A percentile compares a stretch with the other conserved stretches of the same genome.
These are phyloP conservation scores for Nothocercus julius DNA, from an alignment of 2,113 vertebrate species.

Conservation along the genomic window DNA sequence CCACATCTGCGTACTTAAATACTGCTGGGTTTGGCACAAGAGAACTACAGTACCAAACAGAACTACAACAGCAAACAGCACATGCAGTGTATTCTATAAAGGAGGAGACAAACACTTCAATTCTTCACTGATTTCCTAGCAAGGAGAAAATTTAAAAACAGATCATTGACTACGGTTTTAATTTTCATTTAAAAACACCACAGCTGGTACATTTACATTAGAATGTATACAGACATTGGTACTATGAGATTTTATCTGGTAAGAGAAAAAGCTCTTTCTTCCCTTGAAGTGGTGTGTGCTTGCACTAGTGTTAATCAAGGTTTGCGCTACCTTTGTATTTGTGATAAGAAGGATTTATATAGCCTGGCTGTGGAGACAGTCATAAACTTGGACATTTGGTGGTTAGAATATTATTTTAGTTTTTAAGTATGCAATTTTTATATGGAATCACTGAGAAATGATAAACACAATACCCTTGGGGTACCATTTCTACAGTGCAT, in stretches of 20 bases:
- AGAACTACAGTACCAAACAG: not conserved
- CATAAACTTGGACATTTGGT: not conserved
- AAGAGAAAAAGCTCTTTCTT: not conserved
- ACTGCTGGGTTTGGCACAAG: not conserved
- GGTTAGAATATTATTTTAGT: not conserved
- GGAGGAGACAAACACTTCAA: not conserved
- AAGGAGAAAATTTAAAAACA: not conserved
- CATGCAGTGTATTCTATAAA: not conserved
- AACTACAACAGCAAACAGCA: not conserved
- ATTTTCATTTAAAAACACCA: not conserved
- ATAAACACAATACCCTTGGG: not conserved
- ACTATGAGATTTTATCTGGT: not conserved
- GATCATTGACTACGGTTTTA: too few relatives aligned
- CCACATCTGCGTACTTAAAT: not conserved
- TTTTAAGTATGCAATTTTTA: not conserved
- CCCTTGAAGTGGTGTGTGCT: not conserved
- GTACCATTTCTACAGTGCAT: not conserved
- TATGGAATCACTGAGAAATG: not conserved
- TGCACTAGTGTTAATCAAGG: not conserved
- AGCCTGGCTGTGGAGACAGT: not conserved
- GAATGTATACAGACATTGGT: accelerated
- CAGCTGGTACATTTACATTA: not conserved
- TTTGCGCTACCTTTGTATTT: not conserved
- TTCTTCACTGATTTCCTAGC: not conserved
- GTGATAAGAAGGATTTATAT: not conserved